Evolutionary conservation across 2,797 vertebrate genomes (phyloP), one percentile per base, ranked within the genome.

Genomic region (Xerus rutilus): DNA sequence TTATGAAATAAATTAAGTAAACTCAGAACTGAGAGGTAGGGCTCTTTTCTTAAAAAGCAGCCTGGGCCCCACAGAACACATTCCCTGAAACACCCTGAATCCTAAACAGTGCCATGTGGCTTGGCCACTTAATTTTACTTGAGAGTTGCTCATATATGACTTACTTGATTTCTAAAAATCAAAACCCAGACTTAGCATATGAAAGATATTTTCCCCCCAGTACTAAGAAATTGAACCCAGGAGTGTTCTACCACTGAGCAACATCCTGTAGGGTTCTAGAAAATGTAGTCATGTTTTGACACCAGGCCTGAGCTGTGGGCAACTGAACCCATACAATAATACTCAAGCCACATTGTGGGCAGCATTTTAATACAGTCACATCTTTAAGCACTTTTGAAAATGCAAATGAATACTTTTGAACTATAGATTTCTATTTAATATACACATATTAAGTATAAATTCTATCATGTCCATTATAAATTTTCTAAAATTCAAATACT

Each of bases 401-500:
- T 72, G 0, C 23, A 39, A 77, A 59, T 39, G 62, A 62, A 49
- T 45, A 69, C 11, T 86, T 86, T 35, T 65, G 13, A 93, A 76
- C 65, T 72, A 3, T 43, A 73, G 69, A 79, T 81, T 86, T 83
- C 57, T 91, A 94, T 35, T 93, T 67, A 86, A 91, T 17, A 92
- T 35, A 89, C 7, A 1, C 28, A 87, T n/a, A 54, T 57, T 79
- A 85, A 84, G 72, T 59, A 28, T 69, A 85, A 47, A 57, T 93
- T 81, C 87, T 43, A 67, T 43, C 11, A 2, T 23, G 76, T 17
- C 64, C 32, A 92, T 0, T 70, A 5, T 59, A 86, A 74, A 65
- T 64, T 93, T 93, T 93, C 79, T 79, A 84, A 94, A 90, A 88
- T 89, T 82, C 57, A 78, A 91, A 77, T 77, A 59, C 25, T 77